Conservation (phyloP, 30 jellyfish, hydroid and myxozoan species). For the Hydra vulgaris region DNA sequence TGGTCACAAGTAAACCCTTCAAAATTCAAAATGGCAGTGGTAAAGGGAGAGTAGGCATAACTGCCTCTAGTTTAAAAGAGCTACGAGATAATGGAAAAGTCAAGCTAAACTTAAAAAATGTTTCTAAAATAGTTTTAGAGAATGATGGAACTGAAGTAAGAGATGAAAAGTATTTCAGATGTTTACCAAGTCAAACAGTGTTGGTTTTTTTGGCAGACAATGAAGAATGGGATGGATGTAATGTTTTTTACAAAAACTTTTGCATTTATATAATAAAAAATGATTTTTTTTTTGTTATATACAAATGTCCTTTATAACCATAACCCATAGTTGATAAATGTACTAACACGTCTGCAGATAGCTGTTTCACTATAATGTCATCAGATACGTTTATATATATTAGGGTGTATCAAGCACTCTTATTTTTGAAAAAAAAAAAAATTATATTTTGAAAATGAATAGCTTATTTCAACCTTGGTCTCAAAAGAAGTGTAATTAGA, state of each 20-base stretch:
- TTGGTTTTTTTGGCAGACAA: constrained; percentile 45
- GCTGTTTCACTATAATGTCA: too few species aligned
- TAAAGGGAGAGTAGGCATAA: constrained; percentile 54
- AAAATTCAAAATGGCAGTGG: constrained; percentile 67
- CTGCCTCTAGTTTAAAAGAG: constrained; percentile 61
- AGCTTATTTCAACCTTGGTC: too few species aligned
- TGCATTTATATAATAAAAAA: too few species aligned
- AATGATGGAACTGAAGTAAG: constrained; percentile 72
- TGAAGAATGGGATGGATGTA: constrained; percentile 85
- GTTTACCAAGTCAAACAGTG: constrained; percentile 59
- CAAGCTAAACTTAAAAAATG: background rate
- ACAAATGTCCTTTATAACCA: too few species aligned
- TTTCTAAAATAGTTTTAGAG: constrained; percentile 40
- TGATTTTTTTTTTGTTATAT: too few species aligned
- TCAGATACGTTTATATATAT: too few species aligned
- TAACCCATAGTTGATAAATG: too few species aligned
- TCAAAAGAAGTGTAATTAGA: too few species aligned
- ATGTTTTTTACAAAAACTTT: constrained; percentile 23
- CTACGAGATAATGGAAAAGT: constrained; percentile 35
- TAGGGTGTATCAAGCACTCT: too few species aligned
- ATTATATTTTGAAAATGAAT: too few species aligned
- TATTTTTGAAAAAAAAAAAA: too few species aligned
- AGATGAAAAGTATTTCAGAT: constrained; percentile 47
- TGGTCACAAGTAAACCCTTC: constrained; percentile 51
- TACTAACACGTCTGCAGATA: too few species aligned